Conservation (phyloP, 2,888 invertebrate genomes). For the Candidula unifasciata region DNA sequence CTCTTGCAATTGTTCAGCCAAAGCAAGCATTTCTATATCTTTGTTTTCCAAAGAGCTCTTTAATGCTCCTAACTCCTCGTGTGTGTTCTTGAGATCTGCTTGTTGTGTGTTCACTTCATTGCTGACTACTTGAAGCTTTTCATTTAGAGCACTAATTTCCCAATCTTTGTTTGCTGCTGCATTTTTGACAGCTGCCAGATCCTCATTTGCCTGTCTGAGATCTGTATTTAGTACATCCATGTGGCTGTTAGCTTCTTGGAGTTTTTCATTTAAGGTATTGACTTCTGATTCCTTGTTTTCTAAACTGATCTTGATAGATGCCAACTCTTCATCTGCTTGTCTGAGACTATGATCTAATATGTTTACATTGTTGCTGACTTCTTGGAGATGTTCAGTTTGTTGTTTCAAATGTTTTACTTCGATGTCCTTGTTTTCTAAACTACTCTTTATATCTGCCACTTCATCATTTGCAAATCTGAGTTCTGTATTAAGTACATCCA, state of each 20-base stretch:
- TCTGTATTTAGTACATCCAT: background rate
- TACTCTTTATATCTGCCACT: background rate
- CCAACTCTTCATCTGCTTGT: slow-evolving; percentile 10
- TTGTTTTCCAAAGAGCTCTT: background rate
- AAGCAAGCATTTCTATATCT: background rate
- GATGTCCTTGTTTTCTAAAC: background rate
- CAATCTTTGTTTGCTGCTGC: background rate
- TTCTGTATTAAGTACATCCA: background rate
- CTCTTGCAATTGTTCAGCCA: background rate
- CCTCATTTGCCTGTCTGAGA: background rate
- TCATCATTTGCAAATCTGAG: background rate
- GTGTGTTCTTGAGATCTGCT: background rate
- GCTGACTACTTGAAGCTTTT: slow-evolving; percentile 3
- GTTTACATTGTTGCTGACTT: background rate
- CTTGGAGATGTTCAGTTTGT: background rate
- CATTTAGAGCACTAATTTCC: background rate
- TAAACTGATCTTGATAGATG: background rate
- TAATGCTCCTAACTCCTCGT: slow-evolving; percentile 5
- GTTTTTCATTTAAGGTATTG: background rate
- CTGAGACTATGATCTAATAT: background rate
- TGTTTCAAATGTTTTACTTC: background rate
- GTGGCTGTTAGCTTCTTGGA: background rate
- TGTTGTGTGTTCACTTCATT: slow-evolving; percentile 27
- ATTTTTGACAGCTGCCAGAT: background rate
- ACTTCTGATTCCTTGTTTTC: background rate